Percentiles rank a stretch among this genome's conserved stretches.
These are phyloP conservation scores for Arctopsyche grandis DNA, from an alignment of 1,140 invertebrate species.

Conservation along the genomic window DNA sequence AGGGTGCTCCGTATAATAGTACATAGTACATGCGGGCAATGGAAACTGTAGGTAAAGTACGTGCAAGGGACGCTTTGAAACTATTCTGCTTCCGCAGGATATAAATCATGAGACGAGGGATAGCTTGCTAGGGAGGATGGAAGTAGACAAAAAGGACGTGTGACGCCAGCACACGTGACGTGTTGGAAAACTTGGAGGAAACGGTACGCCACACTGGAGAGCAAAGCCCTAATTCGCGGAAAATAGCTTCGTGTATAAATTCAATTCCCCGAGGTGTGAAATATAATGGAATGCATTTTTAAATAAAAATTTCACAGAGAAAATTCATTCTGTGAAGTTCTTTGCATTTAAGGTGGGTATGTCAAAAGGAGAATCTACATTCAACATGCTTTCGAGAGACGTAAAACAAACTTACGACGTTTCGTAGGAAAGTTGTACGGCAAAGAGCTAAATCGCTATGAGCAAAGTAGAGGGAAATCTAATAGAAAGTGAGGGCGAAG, in stretches of 20 bases:
- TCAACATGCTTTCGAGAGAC: too few species aligned
- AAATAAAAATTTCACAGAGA: background rate
- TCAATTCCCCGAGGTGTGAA: background rate
- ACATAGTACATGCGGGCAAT: background rate
- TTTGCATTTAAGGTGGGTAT: too few species aligned
- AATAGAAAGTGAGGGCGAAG: conserved; percentile 23
- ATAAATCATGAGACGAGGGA: conserved; percentile 49
- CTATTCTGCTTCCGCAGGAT: conserved; percentile 47
- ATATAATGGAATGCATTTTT: background rate
- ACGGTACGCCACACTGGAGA: background rate
- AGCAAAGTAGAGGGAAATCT: conserved; percentile 4
- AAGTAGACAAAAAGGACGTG: conserved; percentile 33
- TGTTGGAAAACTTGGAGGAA: conserved; percentile 6
- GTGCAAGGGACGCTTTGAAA: conserved; percentile 42
- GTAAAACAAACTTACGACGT: too few species aligned
- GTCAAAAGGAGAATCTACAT: too few species aligned
- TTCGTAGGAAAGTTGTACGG: too few species aligned
- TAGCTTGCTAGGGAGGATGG: background rate
- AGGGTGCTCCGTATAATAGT: background rate
- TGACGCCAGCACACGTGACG: conserved; percentile 28
- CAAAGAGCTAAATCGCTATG: background rate
- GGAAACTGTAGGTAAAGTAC: conserved; percentile 20
- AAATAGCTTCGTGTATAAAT: background rate
- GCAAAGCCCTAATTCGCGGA: background rate
- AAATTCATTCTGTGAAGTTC: too few species aligned